Evolutionary conservation across 2,888 invertebrate species (phyloP).

Genomic region (Drosophila eohydei): DNA sequence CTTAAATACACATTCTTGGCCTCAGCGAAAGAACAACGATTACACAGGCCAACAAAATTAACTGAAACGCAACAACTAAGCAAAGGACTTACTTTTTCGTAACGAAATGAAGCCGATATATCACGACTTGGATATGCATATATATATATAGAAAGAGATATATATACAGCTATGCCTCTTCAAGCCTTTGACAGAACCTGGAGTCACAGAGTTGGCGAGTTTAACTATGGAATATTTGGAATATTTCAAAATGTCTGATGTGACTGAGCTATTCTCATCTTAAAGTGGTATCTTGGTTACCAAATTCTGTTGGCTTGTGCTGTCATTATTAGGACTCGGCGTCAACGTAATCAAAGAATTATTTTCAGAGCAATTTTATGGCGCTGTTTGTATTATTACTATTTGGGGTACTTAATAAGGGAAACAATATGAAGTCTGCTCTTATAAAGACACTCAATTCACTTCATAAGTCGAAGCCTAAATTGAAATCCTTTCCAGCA

Average conservation of each 20-base stretch:
- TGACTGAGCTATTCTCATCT: background rate
- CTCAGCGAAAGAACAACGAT: slow-evolving; percentile 40
- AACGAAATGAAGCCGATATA: too few species aligned
- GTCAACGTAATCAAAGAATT: slow-evolving; percentile 44
- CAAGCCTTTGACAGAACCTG: too few species aligned
- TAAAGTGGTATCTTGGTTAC: background rate
- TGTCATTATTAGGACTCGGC: slow-evolving; percentile 51
- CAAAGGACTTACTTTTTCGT: too few species aligned
- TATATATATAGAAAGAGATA: too few species aligned
- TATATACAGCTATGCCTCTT: too few species aligned
- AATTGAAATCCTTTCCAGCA: background rate
- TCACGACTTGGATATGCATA: too few species aligned
- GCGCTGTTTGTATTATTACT: slow-evolving; percentile 37
- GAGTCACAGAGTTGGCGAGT: too few species aligned
- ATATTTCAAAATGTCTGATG: too few species aligned
- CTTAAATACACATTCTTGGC: slow-evolving; percentile 5
- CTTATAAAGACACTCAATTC: background rate
- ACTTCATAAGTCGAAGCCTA: background rate
- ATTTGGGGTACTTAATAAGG: slow-evolving; percentile 27
- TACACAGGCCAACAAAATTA: slow-evolving; percentile 15
- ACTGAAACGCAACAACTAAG: background rate
- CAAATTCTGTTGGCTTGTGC: background rate
- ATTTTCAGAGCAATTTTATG: slow-evolving; percentile 31
- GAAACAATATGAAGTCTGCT: background rate
- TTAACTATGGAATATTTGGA: too few species aligned